A percentile compares a stretch with the other conserved stretches of the same genome.
Evolutionary conservation across 2,113 vertebrate genomes (phyloP).

Genomic region (Boleophthalmus pectinirostris): DNA sequence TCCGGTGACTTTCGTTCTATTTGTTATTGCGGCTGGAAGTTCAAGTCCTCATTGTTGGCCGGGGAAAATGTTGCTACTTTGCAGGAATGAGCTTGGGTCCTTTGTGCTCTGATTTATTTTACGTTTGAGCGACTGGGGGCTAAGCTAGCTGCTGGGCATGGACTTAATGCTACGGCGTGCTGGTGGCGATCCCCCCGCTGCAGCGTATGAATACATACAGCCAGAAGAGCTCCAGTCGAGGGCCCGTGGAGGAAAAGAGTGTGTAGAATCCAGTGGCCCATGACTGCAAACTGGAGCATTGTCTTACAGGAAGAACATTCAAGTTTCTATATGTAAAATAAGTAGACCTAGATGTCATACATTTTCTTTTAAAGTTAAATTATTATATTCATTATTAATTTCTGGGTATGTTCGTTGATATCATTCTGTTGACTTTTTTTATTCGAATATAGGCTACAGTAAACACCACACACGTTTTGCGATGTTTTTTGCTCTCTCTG

Average conservation of each 20-base stretch:
- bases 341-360: too few relatives aligned
- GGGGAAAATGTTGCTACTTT: constrained; percentile 87
- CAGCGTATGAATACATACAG: constrained; percentile 71
- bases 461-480: neutral
- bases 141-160: constrained; percentile 80
- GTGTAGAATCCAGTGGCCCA: neutral
- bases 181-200: constrained; percentile 76
- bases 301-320: neutral
- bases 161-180: constrained; percentile 81
- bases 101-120: constrained; percentile 88
- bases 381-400: too few relatives aligned
- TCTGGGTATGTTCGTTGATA: too few relatives aligned
- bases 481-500: neutral
- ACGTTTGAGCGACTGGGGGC: constrained; percentile 87
- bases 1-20: constrained; percentile 94
- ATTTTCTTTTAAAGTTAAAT: too few relatives aligned
- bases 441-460: too few relatives aligned
- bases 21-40: constrained; percentile 93
- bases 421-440: too few relatives aligned
- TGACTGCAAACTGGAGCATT: neutral
- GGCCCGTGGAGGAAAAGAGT: neutral
- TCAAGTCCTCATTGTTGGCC: constrained; percentile 84
- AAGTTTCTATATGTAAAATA: neutral
- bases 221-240: constrained; percentile 30
- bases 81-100: constrained; percentile 76